A percentile compares a stretch with the other conserved stretches of the same genome.
Conservation (phyloP, 2,888 invertebrate genomes). For the Acrobeloides nanus region DNA sequence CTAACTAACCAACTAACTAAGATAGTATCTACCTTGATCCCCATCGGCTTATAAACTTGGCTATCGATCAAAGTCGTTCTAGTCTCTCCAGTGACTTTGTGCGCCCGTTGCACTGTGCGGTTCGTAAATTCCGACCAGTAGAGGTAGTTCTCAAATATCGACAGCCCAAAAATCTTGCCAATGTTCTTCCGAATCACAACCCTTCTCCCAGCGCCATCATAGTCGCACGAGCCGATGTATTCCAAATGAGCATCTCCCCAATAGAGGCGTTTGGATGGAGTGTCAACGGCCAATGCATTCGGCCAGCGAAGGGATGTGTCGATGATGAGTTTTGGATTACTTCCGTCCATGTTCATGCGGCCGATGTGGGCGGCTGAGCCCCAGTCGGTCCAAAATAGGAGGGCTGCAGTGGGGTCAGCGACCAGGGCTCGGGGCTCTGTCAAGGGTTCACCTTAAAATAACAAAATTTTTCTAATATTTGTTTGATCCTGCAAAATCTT, state of each 20-base stretch:
- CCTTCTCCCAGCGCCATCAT: slow-evolving; percentile 24
- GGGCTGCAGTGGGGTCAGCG: slow-evolving; percentile 73
- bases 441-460: slow-evolving; percentile 73
- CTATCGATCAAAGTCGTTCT: slow-evolving; percentile 37
- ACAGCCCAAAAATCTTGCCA: slow-evolving; percentile 61
- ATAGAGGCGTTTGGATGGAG: slow-evolving; percentile 61
- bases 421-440: slow-evolving; percentile 84
- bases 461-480: too few relatives aligned
- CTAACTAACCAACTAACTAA: too few relatives aligned
- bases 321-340: slow-evolving; percentile 68
- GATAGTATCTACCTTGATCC: slow-evolving; percentile 65
- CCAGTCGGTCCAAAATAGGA: slow-evolving; percentile 94
- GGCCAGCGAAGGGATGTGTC: slow-evolving; percentile 72
- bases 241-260: slow-evolving; percentile 72
- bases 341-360: slow-evolving; percentile 74
- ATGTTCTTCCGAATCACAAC: slow-evolving; percentile 23
- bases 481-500: too few relatives aligned
- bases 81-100: slow-evolving; percentile 70
- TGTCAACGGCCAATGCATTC: slow-evolving; percentile 76
- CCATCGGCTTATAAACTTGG: slow-evolving; percentile 74
- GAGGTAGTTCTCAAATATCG: slow-evolving; percentile 76
- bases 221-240: slow-evolving; percentile 36
- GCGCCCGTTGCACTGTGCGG: slow-evolving; percentile 76
- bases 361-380: slow-evolving; percentile 80
- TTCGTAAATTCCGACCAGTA: slow-evolving; percentile 97